Conservation (phyloP, 2,113 vertebrate genomes). For the Nyctereutes procyonoides region DNA sequence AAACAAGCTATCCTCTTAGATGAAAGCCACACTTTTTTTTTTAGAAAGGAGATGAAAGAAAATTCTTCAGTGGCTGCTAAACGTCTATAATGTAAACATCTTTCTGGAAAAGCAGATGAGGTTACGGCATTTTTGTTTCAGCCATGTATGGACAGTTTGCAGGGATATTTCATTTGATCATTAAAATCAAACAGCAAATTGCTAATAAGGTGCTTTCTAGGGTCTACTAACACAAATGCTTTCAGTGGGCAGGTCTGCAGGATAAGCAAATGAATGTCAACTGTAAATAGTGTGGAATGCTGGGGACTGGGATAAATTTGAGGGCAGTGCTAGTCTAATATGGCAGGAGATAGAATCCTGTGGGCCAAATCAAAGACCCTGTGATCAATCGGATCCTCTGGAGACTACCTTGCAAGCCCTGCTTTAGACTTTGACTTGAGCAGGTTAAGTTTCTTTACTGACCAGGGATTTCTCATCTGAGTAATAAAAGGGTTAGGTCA, state of each 20-base stretch:
- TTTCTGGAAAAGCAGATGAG: constrained; percentile 48
- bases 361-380: not conserved
- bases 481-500: not conserved
- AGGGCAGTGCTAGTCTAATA: not conserved
- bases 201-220: not conserved
- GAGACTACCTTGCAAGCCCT: not conserved
- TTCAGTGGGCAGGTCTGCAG: not conserved
- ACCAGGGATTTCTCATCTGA: not conserved
- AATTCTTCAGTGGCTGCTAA: constrained; percentile 47
- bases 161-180: not conserved
- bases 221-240: not conserved
- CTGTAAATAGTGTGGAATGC: not conserved
- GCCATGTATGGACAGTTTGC: not conserved
- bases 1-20: constrained; percentile 37
- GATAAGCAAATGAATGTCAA: not conserved
- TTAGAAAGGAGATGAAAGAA: constrained; percentile 27
- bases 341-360: not conserved
- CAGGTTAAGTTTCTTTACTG: not conserved
- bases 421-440: not conserved
- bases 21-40: not conserved
- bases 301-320: not conserved
- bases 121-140: not conserved
- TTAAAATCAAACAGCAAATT: constrained; percentile 6
- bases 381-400: not conserved
- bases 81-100: not conserved